Conservation (phyloP, 2,113 vertebrate species). For the Elaphurus davidianus region DNA sequence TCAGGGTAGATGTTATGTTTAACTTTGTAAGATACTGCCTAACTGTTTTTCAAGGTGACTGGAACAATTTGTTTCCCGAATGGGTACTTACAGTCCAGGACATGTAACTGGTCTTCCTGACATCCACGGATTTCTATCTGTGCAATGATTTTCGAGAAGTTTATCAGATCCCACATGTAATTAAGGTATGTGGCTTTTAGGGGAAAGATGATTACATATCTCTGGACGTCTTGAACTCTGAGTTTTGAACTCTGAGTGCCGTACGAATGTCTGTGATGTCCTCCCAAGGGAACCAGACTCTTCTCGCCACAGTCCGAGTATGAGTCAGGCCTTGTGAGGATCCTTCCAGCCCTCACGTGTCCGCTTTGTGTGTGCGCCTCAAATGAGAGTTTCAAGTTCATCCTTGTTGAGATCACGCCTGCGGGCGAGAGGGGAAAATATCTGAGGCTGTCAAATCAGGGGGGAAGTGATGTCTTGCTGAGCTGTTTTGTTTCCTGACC, state of each 20-base stretch:
- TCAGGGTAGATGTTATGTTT: neutral
- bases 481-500: neutral
- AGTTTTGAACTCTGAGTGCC: neutral
- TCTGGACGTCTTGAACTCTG: neutral
- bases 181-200: neutral
- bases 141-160: neutral
- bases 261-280: neutral
- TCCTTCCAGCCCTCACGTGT: neutral
- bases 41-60: neutral
- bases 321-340: neutral
- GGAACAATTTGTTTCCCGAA: neutral
- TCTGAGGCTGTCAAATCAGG: neutral
- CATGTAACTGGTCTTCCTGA: neutral
- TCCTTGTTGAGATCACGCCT: slow-evolving; percentile 34
- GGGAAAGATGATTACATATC: neutral
- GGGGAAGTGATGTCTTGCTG: neutral
- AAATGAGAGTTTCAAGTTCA: slow-evolving; percentile 1
- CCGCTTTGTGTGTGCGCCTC: neutral
- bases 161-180: neutral
- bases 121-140: neutral
- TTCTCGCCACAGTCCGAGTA: rapidly evolving
- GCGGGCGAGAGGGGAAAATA: neutral
- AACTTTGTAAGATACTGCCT: neutral
- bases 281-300: neutral
- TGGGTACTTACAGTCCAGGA: neutral